Evolutionary conservation across 2,888 invertebrate genomes (phyloP).

Genomic region (Eilema depressum): DNA sequence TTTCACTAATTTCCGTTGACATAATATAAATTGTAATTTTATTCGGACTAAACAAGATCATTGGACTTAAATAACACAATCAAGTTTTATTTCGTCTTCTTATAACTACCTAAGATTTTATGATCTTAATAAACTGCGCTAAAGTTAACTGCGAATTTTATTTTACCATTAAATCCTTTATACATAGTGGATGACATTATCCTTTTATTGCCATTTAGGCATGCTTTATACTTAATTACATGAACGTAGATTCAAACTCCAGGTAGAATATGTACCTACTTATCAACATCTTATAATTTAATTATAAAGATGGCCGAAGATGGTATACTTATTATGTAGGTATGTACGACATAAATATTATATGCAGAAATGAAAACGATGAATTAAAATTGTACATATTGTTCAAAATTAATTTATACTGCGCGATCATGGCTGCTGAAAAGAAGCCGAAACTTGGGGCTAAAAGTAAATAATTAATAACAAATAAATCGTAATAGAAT

Average conservation of each 20-base stretch:
- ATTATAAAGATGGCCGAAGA: not conserved
- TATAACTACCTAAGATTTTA: conserved; percentile 42
- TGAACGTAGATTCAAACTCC: conserved; percentile 16
- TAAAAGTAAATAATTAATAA: too few species aligned
- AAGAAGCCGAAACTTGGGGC: too few species aligned
- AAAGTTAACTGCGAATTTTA: conserved; percentile 41
- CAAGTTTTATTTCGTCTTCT: conserved; percentile 35
- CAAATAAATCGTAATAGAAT: too few species aligned
- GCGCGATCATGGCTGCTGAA: too few species aligned
- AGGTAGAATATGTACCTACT: not conserved
- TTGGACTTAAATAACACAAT: conserved; percentile 20
- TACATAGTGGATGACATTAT: conserved; percentile 32
- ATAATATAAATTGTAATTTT: not conserved
- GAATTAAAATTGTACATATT: not conserved
- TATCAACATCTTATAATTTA: not conserved
- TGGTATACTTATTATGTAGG: too few species aligned
- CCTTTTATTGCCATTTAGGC: conserved; percentile 29
- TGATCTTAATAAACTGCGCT: conserved; percentile 38
- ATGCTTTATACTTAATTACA: conserved; percentile 28
- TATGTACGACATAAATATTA: not conserved
- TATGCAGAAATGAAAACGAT: not conserved
- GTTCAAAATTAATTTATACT: too few species aligned
- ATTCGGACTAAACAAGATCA: conserved; percentile 12
- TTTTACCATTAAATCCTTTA: conserved; percentile 38
- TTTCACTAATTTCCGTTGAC: not conserved